Evolutionary conservation across 1,140 invertebrate species (phyloP).

Genomic region (Dryas iulia): DNA sequence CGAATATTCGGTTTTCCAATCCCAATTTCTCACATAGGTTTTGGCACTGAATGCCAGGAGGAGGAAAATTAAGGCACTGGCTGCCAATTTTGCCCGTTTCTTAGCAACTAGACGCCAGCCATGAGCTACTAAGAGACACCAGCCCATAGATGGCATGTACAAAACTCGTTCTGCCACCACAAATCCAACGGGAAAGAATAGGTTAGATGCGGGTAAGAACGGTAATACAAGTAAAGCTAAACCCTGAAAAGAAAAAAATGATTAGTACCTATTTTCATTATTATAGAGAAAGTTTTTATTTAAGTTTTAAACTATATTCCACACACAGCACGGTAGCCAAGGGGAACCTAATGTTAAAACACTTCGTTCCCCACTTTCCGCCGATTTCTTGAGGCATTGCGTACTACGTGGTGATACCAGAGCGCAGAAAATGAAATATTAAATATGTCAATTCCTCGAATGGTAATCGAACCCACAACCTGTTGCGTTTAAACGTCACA

Average conservation of each 20-base stretch:
- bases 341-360: too few relatives aligned
- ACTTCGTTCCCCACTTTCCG: too few relatives aligned
- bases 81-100: constrained; percentile 82
- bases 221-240: constrained; percentile 93
- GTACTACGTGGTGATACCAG: too few relatives aligned
- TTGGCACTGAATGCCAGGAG: constrained; percentile 88
- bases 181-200: constrained; percentile 98
- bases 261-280: too few relatives aligned
- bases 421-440: too few relatives aligned
- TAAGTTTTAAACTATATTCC: too few relatives aligned
- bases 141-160: constrained; percentile 98
- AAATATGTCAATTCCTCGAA: too few relatives aligned
- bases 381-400: too few relatives aligned
- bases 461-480: too few relatives aligned
- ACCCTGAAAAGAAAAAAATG: constrained; percentile 80
- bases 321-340: too few relatives aligned
- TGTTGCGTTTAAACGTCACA: too few relatives aligned
- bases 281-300: too few relatives aligned
- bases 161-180: constrained; percentile 97
- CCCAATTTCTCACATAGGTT: constrained; percentile 92
- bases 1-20: constrained; percentile 96
- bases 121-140: constrained; percentile 95
- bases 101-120: constrained; percentile 83
- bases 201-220: constrained; percentile 97
- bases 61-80: constrained; percentile 82